Evolutionary conservation across 2,888 invertebrate species (phyloP).

Genomic region (Epistrophe grossulariae): DNA sequence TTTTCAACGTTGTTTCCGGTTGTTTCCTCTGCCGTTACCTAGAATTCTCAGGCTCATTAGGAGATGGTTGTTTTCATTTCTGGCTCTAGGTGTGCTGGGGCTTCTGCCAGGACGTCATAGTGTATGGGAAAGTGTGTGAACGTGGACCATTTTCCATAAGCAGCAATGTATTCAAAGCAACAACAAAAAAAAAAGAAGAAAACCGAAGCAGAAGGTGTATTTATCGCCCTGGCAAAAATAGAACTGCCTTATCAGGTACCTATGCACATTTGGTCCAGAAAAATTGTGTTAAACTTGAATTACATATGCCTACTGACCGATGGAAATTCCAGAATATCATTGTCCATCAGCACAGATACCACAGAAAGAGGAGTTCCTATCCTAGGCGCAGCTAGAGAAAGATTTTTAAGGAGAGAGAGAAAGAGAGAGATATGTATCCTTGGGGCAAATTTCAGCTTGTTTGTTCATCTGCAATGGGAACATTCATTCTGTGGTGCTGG

Average conservation of each 20-base stretch:
- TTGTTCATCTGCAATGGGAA: slow-evolving; percentile 44
- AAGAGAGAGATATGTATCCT: background rate
- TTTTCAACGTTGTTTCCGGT: slow-evolving; percentile 71
- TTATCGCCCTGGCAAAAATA: background rate
- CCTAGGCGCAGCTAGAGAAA: background rate
- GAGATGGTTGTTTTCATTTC: slow-evolving; percentile 60
- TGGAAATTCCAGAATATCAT: slow-evolving; percentile 28
- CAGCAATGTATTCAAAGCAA: background rate
- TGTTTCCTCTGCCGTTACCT: slow-evolving; percentile 57
- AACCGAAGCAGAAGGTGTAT: background rate
- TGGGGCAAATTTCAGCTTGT: slow-evolving; percentile 11
- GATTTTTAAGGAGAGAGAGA: background rate
- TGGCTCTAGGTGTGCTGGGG: slow-evolving; percentile 1
- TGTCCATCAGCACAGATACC: slow-evolving; percentile 33
- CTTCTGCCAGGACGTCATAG: slow-evolving; percentile 1
- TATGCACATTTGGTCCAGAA: slow-evolving; percentile 15
- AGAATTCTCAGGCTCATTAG: slow-evolving; percentile 71
- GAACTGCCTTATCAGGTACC: slow-evolving; percentile 5
- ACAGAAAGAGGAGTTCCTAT: background rate
- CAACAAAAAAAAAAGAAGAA: slow-evolving; percentile 9
- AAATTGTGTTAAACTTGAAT: slow-evolving; percentile 60
- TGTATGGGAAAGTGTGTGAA: slow-evolving; percentile 1
- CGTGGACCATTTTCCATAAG: slow-evolving; percentile 5
- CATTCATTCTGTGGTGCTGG: slow-evolving; percentile 29
- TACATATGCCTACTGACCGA: slow-evolving; percentile 53